Conservation (phyloP, 2,113 vertebrate species). For the Meles meles region DNA sequence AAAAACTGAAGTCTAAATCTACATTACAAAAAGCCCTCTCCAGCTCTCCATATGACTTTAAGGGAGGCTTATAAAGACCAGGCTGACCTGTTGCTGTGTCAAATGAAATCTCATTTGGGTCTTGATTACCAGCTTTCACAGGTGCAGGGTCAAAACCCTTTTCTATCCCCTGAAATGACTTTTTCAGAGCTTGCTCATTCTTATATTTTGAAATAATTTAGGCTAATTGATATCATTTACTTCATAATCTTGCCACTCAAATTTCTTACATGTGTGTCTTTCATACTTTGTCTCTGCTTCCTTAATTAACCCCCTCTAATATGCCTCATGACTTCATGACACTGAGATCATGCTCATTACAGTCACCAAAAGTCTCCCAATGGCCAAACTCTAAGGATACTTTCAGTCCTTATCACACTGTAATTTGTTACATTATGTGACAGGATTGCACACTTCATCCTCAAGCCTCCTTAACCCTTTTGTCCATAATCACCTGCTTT, state of each 20-base stretch:
- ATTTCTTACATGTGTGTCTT: not conserved
- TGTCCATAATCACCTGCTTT: not conserved
- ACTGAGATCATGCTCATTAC: not conserved
- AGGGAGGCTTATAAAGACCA: not conserved
- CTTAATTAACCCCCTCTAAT: not conserved
- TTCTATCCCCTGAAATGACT: not conserved
- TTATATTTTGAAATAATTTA: not conserved
- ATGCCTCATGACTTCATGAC: not conserved
- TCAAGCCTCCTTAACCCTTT: not conserved
- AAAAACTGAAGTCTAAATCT: not conserved
- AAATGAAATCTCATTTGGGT: not conserved
- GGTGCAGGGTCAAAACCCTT: not conserved
- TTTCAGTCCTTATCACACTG: not conserved
- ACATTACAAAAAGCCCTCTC: not conserved
- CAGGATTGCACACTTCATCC: accelerated
- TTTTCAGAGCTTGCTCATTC: not conserved
- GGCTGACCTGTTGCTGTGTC: not conserved
- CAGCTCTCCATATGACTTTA: too few species aligned
- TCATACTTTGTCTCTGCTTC: not conserved
- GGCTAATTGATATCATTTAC: not conserved
- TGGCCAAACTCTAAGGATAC: not conserved
- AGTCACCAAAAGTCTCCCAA: not conserved
- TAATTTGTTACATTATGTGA: not conserved
- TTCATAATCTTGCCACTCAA: not conserved
- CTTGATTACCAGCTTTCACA: not conserved